Base-by-base conservation (phyloP, 2,113 vertebrate genomes). In the Harpagus bidentatus region DNA sequence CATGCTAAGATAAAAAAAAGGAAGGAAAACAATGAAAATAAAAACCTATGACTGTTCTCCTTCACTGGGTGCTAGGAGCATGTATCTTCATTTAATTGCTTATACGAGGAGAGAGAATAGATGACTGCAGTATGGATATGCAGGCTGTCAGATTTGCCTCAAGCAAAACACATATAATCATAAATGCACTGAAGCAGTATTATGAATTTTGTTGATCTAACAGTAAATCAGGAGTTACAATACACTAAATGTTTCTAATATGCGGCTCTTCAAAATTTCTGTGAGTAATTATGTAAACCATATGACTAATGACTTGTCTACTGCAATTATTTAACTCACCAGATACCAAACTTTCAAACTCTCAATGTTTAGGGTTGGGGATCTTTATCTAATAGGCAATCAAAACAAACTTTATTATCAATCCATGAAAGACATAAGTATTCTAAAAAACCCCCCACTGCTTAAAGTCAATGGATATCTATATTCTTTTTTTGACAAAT, bases 261-360 rank as follows among this genome's bases (percentile, higher is more conserved):
- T 81, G 70, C 52, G 81, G 42, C 55, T 69, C 43, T 78, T 92
- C 19, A 95, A 96, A 97, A 91, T 72, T 74, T 92, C 10, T 70
- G 73, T 29, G 76, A 29, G 45, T 94, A 84, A 97, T 96, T 97
- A 82, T 48, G 32, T 83, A 66, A 97, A 92, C 32, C 63, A 23
- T 47, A 89, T 76, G 83, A 97, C 88, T 95, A 97, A 96, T 97
- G 56, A 56, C 32, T 94, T 92, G 56, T 70, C 58, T 74, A 32
- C 9, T 93, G 20, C 55, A 96, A 97, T 96, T 96, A 90, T 89
- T 76, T 95, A 92, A 65, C 56, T 94, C 70, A 82, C 88, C 90
- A 96, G 25, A 55, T 34, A 90, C 11, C 47, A 89, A 9, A 48
- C 28, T 92, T 96, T 86, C 56, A 96, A 92, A 82, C 9, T 29